Evolutionary conservation across 35 echinoderm and acorn worm species (phyloP).

Genomic region (Stichopus chloronotus): DNA sequence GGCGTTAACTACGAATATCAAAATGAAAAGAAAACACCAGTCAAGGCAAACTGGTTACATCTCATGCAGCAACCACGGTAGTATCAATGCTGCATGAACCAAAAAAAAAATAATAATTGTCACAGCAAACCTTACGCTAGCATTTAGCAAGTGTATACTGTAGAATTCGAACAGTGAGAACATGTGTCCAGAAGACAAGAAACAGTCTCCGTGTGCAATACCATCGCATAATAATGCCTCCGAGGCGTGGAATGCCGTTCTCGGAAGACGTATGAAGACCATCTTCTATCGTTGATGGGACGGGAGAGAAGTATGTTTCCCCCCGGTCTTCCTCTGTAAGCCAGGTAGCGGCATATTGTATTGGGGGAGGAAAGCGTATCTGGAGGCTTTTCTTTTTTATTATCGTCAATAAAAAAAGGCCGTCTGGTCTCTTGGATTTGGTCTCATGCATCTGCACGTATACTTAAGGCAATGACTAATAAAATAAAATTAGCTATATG

Average conservation of each 20-base stretch:
- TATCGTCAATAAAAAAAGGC: not conserved
- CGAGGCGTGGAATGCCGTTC: not conserved
- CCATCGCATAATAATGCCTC: constrained; percentile 46
- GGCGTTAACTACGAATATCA: too few species aligned
- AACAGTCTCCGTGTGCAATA: not conserved
- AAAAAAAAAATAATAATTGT: not conserved
- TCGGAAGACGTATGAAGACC: not conserved
- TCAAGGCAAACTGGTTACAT: too few species aligned
- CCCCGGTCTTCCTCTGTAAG: constrained; percentile 25
- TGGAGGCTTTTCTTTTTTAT: constrained; percentile 16
- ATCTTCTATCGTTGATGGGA: not conserved
- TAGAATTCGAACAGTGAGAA: not conserved
- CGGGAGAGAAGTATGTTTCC: constrained; percentile 13
- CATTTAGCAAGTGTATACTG: not conserved
- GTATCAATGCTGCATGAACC: too few species aligned
- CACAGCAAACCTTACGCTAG: not conserved
- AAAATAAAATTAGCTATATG: constrained; percentile 27
- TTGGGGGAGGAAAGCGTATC: constrained; percentile 5
- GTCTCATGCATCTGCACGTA: constrained; percentile 13
- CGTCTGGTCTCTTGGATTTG: constrained; percentile 6
- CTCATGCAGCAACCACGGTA: too few species aligned
- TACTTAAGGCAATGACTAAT: constrained; percentile 25
- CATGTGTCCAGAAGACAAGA: constrained; percentile 17
- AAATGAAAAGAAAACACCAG: too few species aligned
- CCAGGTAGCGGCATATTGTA: constrained; percentile 44